Conservation (phyloP, 2,113 vertebrate species). For the Corynorhinus townsendii region DNA sequence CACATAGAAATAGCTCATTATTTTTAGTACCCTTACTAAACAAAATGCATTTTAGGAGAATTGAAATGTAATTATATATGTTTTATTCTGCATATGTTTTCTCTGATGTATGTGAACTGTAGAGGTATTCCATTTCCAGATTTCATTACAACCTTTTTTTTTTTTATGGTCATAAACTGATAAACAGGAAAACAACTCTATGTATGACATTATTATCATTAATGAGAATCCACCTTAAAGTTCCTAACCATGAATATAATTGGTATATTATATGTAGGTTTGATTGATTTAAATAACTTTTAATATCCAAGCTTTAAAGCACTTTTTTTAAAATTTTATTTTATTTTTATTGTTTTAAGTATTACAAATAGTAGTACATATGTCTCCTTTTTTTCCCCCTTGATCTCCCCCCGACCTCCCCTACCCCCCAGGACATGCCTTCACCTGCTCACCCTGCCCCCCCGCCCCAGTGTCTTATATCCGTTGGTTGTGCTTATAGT, state of each 20-base stretch:
- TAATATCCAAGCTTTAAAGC: neutral
- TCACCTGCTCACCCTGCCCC: no score
- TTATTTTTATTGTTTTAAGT: no score
- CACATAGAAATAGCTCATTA: neutral
- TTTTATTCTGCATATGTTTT: neutral
- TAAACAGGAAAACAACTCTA: neutral
- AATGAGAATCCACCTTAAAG: neutral
- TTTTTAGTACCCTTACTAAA: neutral
- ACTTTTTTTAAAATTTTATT: no score
- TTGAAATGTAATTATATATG: neutral
- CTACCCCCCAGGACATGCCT: no score
- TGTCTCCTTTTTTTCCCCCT: no score
- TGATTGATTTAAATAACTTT: neutral
- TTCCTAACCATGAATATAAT: neutral
- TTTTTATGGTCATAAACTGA: neutral
- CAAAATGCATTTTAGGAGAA: conserved; percentile 16
- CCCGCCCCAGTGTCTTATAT: no score
- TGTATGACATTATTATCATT: neutral
- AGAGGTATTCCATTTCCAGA: neutral
- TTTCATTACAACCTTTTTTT: neutral
- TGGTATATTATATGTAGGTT: neutral
- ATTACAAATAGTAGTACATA: no score
- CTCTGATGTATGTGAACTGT: neutral
- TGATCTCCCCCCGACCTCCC: no score
- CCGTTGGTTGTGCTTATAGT: no score